Conservation (phyloP, 2,113 vertebrate genomes). For the Cynopterus brachyotis region DNA sequence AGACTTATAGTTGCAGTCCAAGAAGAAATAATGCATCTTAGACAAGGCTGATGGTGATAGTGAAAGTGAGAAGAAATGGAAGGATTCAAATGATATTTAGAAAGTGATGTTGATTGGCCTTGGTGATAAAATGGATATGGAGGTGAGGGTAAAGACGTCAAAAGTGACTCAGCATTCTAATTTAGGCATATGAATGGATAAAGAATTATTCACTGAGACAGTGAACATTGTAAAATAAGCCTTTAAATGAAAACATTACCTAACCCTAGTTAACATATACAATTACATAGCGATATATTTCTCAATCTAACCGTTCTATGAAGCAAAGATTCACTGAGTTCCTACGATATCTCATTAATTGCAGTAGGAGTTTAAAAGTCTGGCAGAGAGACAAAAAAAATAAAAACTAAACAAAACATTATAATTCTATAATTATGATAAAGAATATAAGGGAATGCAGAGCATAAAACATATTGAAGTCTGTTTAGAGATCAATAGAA, state of each 20-base stretch:
- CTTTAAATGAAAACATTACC: background rate
- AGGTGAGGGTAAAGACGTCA: background rate
- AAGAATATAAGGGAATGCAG: background rate
- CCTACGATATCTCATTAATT: background rate
- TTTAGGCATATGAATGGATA: background rate
- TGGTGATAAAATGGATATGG: background rate
- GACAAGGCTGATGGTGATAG: background rate
- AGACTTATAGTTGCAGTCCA: background rate
- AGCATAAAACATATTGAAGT: background rate
- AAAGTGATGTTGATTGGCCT: background rate
- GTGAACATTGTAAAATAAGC: background rate
- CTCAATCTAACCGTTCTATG: background rate
- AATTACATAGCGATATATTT: background rate
- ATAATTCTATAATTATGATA: background rate
- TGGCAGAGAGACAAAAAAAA: background rate
- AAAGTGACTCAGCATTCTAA: background rate
- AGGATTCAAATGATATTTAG: background rate
- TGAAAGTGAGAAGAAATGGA: background rate
- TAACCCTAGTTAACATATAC: background rate
- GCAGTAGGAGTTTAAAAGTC: background rate
- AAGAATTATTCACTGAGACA: background rate
- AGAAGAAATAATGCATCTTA: background rate
- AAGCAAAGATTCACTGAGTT: background rate
- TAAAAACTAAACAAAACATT: background rate
- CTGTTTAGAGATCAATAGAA: background rate